A percentile compares a stretch with the other conserved stretches of the same genome.
phyloP scores from a whole-genome alignment of 2,797 vertebrate genomes.

The Melopsittacus undulatus region DNA sequence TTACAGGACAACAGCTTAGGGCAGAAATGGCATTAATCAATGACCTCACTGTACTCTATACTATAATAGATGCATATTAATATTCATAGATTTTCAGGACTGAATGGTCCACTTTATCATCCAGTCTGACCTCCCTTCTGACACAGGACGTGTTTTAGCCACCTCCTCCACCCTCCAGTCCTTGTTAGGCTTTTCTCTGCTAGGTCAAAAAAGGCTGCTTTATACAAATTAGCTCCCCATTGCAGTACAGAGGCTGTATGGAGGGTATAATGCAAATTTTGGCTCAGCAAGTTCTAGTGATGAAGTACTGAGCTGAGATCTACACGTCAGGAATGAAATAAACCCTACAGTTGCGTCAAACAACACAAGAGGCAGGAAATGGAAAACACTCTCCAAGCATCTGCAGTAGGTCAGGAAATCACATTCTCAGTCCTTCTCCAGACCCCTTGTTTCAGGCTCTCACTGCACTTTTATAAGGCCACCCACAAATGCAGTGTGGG shows the following conservation, averaged over 20 bases:
- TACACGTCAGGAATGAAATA: background rate
- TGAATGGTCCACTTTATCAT: slow-evolving; percentile 51
- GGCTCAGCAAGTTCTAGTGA: background rate
- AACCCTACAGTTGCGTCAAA: background rate
- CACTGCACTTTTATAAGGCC: background rate
- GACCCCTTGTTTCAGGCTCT: background rate
- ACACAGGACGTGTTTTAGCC: background rate
- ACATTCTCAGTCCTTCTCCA: background rate
- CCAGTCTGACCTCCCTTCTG: slow-evolving; percentile 36
- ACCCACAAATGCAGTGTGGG: background rate
- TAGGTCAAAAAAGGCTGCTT: background rate
- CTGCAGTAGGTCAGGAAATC: background rate
- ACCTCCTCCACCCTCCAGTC: background rate
- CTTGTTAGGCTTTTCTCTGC: background rate
- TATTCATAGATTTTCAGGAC: slow-evolving; percentile 56
- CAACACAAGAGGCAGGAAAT: background rate
- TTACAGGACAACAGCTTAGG: slow-evolving; percentile 4
- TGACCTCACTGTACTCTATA: slow-evolving; percentile 33
- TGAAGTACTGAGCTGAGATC: background rate
- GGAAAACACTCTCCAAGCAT: background rate
- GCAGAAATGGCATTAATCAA: slow-evolving; percentile 51
- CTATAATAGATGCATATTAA: slow-evolving; percentile 56
- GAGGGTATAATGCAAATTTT: background rate
- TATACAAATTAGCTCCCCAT: accelerated
- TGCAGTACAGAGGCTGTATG: background rate